These are phyloP conservation scores for Crotalus viridis DNA, from an alignment of 2,113 vertebrate genomes.

Conservation along the genomic window DNA sequence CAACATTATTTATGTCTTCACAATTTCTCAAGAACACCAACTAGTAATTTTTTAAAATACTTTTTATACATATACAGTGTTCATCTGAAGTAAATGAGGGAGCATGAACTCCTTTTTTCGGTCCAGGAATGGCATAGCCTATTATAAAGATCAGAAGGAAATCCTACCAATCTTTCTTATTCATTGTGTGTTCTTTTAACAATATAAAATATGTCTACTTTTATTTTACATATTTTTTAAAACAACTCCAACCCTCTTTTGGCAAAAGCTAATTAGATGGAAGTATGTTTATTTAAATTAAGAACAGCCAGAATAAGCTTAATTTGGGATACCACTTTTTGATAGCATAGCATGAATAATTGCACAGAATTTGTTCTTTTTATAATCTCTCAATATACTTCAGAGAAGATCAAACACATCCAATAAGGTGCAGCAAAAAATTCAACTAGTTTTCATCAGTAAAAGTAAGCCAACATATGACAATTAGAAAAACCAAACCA, in stretches of 20 bases:
- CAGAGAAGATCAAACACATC: not conserved
- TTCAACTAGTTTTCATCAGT: not conserved
- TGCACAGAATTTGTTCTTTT: not conserved
- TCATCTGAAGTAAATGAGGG: not conserved
- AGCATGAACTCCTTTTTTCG: not conserved
- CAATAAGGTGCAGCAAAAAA: not conserved
- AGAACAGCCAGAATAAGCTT: not conserved
- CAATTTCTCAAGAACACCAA: not conserved
- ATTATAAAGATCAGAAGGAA: not conserved
- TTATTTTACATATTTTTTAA: not conserved
- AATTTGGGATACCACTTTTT: not conserved
- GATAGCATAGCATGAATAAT: not conserved
- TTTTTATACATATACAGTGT: not conserved
- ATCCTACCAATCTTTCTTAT: not conserved
- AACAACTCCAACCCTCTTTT: not conserved
- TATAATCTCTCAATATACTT: not conserved
- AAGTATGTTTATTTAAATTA: conserved; percentile 1
- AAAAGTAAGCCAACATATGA: not conserved
- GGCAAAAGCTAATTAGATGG: not conserved
- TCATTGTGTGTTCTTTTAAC: not conserved
- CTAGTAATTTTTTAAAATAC: not conserved
- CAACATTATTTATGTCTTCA: not conserved
- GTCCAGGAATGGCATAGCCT: not conserved
- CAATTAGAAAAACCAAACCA: not conserved
- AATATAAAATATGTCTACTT: not conserved